Conservation (phyloP, 1,140 invertebrate species). For the Antheraea pernyi region DNA sequence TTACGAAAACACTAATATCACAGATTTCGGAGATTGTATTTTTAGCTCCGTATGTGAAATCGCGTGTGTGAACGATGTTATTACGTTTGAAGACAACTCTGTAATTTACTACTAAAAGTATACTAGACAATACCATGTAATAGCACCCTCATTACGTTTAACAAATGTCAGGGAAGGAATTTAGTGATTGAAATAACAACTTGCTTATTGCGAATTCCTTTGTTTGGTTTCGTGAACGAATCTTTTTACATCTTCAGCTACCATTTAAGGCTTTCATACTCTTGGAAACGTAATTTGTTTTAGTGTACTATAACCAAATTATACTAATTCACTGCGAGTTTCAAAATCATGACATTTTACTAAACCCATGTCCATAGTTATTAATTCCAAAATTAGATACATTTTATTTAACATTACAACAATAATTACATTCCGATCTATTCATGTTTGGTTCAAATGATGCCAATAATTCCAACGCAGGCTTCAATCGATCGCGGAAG, state of each 20-base stretch:
- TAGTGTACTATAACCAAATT: neutral
- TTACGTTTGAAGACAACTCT: conserved; percentile 3
- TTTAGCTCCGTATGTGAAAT: neutral
- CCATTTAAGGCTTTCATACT: neutral
- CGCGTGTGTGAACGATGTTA: conserved; percentile 7
- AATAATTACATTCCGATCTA: neutral
- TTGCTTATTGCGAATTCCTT: neutral
- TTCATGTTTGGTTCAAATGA: neutral
- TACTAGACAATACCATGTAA: conserved; percentile 11
- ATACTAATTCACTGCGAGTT: too few species aligned
- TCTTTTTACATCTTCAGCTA: neutral
- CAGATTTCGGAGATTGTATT: neutral
- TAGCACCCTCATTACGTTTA: conserved; percentile 11
- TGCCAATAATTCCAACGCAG: conserved; percentile 4
- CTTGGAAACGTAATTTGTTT: neutral
- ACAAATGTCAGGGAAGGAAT: conserved; percentile 14
- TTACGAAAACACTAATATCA: conserved; percentile 1
- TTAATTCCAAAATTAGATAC: too few species aligned
- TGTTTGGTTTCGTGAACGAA: neutral
- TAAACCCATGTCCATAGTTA: too few species aligned
- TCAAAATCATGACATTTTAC: too few species aligned
- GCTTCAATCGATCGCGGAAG: conserved; percentile 35
- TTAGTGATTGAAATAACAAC: neutral
- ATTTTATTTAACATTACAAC: neutral
- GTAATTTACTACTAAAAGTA: conserved; percentile 7